Percentiles rank a stretch among this genome's conserved stretches.
Conservation (phyloP, 2,797 vertebrate species). For the Pyrocephalus nanus region DNA sequence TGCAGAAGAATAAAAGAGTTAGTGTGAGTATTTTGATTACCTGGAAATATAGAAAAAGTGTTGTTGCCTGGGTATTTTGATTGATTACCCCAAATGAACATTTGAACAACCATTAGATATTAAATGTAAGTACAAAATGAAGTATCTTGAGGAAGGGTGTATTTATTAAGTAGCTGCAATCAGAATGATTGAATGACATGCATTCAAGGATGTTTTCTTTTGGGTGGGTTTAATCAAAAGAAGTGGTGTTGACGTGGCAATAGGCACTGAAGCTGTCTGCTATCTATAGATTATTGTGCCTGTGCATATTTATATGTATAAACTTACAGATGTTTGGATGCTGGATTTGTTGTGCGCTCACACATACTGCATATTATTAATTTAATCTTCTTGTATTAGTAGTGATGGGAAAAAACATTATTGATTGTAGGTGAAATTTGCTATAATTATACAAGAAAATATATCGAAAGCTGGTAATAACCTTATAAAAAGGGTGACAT, state of each 20-base stretch:
- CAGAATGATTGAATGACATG: not conserved
- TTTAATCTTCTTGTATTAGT: not conserved
- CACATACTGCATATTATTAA: not conserved
- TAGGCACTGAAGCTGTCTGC: not conserved
- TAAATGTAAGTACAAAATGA: not conserved
- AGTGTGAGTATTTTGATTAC: not conserved
- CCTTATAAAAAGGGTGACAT: not conserved
- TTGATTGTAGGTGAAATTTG: not conserved
- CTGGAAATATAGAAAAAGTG: not conserved
- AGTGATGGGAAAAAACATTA: not conserved
- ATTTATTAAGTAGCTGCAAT: not conserved
- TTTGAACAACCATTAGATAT: not conserved
- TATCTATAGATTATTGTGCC: not conserved
- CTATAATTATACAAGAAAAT: not conserved
- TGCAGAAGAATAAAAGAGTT: not conserved
- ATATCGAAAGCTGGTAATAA: not conserved
- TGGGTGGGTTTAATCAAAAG: not conserved
- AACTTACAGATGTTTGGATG: accelerated
- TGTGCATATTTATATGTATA: not conserved
- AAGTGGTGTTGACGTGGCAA: not conserved
- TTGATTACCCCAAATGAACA: not conserved
- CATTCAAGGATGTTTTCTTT: not conserved
- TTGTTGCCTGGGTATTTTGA: not conserved
- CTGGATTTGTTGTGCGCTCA: not conserved
- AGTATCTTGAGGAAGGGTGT: not conserved